phyloP scores from a whole-genome alignment of 2,113 vertebrate genomes.

The Corythaeola cristata region DNA sequence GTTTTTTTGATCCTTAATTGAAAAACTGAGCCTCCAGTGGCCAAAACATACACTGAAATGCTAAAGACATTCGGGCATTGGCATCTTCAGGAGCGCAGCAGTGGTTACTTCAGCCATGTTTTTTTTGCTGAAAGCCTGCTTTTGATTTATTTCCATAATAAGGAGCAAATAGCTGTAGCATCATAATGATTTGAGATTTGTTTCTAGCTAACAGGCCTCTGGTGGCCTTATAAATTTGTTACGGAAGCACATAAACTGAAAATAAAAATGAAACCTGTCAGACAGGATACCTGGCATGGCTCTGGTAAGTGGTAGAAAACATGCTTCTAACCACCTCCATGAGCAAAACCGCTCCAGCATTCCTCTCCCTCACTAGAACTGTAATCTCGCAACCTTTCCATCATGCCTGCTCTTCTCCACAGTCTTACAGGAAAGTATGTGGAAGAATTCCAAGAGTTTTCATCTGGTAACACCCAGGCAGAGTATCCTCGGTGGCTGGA shows the following conservation, averaged over 20 bases:
- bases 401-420: neutral
- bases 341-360: neutral
- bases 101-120: conserved; percentile 42
- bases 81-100: conserved; percentile 57
- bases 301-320: neutral
- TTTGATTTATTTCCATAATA: conserved; percentile 75
- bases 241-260: neutral
- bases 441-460: neutral
- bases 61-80: conserved; percentile 70
- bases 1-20: conserved; percentile 72
- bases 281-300: neutral
- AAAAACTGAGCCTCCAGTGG: conserved; percentile 72
- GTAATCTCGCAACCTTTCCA: neutral
- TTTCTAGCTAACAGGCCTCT: conserved; percentile 48
- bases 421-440: neutral
- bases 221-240: conserved; percentile 54
- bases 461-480: neutral
- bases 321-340: neutral
- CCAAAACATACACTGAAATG: conserved; percentile 78
- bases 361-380: neutral
- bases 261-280: conserved; percentile 38
- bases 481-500: neutral
- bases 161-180: conserved; percentile 37
- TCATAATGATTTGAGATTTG: conserved; percentile 55
- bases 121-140: conserved; percentile 61